Evolutionary conservation across 1,140 invertebrate genomes (phyloP), one percentile per base, ranked within the genome.

Genomic region (Drosophila repleta): DNA sequence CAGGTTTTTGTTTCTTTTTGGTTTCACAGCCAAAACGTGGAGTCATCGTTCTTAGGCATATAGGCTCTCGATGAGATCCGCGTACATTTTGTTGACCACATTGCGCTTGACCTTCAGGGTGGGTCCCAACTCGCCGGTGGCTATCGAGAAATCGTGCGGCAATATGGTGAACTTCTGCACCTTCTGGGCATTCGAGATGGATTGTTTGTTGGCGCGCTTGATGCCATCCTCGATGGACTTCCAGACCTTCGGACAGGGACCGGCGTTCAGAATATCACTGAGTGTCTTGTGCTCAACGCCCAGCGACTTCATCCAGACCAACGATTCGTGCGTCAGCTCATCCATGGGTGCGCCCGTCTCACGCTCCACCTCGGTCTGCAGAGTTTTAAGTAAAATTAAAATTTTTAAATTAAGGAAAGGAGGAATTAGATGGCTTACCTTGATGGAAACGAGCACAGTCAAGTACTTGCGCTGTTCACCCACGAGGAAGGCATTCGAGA

Each of bases 111-210:
- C 90, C 93, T 98, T 98, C 87, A 98, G 93, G 21, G 97, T 98
- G 61, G 97, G 97, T 66, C 96, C 96, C 81, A 99, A 93, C 94
- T 98, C 97, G 73, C 97, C 97, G 20, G 96, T 96, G 60, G 94
- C 93, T 69, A 97, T 93, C 13, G 96, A 97, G 92, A 98, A 98
- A 90, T 98, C 97, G 43, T 93, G 93, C 0, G 97, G 96, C 64
- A 99, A 92, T 67, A 99, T 94, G n/a, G 94, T 93, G 93, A 97
- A 98, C 90, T 99, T 99, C 91, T 98, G 97, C 57, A 99, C 94
- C 90, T 94, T 96, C 83, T 98, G 96, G 57, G 98, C 97, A 92
- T 97, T 96, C 5, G 97, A 98, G 63, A 96, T 95, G 35, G 97
- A 95, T 68, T 95, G 93, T 63, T 93, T 93, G 92, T 98, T 99